These are phyloP conservation scores for Dorcus hopei DNA, from an alignment of 2,888 invertebrate genomes.

Conservation along the genomic window DNA sequence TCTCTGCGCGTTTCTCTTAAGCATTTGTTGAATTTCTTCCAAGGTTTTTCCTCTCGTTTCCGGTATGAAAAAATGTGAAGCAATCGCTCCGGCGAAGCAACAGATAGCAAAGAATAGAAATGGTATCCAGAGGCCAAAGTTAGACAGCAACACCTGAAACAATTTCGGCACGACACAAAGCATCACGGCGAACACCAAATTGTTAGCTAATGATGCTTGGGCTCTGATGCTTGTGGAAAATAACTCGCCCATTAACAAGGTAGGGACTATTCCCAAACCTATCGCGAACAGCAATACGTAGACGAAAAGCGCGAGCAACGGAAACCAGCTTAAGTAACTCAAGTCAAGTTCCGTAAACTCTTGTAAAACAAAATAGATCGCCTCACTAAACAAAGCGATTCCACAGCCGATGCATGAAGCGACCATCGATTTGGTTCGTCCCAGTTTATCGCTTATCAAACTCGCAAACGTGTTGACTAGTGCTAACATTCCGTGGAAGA, in stretches of 20 bases:
- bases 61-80: constrained; percentile 37
- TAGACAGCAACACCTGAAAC: constrained; percentile 36
- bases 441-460: constrained; percentile 18
- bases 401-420: constrained; percentile 29
- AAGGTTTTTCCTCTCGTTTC: constrained; percentile 44
- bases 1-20: constrained; percentile 21
- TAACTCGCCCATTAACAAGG: constrained; percentile 37
- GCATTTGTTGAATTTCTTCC: constrained; percentile 42
- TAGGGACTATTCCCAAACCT: constrained; percentile 37
- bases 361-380: constrained; percentile 33
- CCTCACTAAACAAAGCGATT: constrained; percentile 25
- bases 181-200: constrained; percentile 31
- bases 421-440: constrained; percentile 30
- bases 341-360: constrained; percentile 26
- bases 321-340: constrained; percentile 33
- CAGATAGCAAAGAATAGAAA: constrained; percentile 36
- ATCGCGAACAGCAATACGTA: constrained; percentile 31
- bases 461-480: constrained; percentile 22
- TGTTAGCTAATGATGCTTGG: constrained; percentile 34
- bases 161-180: constrained; percentile 31
- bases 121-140: constrained; percentile 36
- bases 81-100: constrained; percentile 30
- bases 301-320: constrained; percentile 35
- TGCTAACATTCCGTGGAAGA: constrained; percentile 27
- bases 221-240: constrained; percentile 39